Base-by-base conservation (phyloP, 2,888 invertebrate genomes). In the Tiphia femorata region DNA sequence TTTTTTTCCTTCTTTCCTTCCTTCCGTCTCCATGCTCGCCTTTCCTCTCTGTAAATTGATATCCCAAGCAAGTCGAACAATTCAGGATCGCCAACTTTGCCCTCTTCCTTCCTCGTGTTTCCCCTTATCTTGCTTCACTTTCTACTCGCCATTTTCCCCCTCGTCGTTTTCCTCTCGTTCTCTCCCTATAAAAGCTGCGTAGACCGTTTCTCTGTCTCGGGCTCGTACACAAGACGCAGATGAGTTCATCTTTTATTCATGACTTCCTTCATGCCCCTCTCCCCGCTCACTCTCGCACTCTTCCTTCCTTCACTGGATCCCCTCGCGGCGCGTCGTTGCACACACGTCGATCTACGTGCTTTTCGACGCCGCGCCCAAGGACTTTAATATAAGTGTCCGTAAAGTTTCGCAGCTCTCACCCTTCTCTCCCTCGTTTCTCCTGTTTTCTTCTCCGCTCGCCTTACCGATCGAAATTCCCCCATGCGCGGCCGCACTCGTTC, bases 211-310 rank as follows among this genome's bases (percentile, higher is more conserved):
- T 68, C 40, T 52, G 53, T 49, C 58, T 70, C 30, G 47, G 21
- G 56, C 47, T 57, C 53, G 48, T 64, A 62, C 57, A 56, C 68
- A 62, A 58, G 62, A 65, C 65, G 61, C 64, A 62, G 70, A 75
- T 73, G 72, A 77, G 75, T 74, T 72, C 72, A 77, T 76, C 63
- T 74, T 75, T 76, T 76, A 77, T 76, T 75, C 77, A 76, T 73
- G 60, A 27, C 8, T 20, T 46, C 49, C 55, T 51, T 29, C 58
- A 30, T 46, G 40, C 51, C 30, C 48, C 41, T 40, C 51, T 57
- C 42, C 46, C 19, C 35, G 23, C 23, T n/a, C n/a, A n/a, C n/a
- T n/a, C 29, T 17, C 29, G 14, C 29, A n/a, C n/a, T 27, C 44
- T 29, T 4, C 44, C 5, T 29, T 27, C 20, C 35, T n/a, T n/a